Percentiles rank a stretch among this genome's conserved stretches.
phyloP scores from a whole-genome alignment of 2,888 invertebrate species.

The Flexamia atlantica region DNA sequence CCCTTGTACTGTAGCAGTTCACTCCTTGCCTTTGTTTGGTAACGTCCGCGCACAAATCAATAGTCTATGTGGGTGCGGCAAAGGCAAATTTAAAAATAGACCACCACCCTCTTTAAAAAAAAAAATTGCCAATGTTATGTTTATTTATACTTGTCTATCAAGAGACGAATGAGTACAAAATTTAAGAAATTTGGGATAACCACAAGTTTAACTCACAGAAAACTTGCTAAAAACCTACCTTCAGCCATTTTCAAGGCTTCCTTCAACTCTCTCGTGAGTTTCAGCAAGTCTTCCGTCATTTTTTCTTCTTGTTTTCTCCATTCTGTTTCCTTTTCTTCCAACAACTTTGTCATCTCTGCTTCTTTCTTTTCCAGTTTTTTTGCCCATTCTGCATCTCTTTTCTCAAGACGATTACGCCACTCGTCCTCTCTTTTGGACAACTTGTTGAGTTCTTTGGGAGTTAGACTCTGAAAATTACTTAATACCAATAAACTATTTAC shows the following conservation, averaged over 20 bases:
- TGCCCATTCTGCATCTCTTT: conserved; percentile 79
- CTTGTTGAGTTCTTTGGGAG: conserved; percentile 69
- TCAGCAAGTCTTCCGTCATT: conserved; percentile 71
- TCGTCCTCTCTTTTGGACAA: conserved; percentile 69
- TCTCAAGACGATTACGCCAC: conserved; percentile 73
- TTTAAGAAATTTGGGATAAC: no score
- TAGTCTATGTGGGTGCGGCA: no score
- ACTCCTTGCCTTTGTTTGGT: no score
- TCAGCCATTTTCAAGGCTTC: conserved; percentile 83
- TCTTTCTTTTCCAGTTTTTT: conserved; percentile 74
- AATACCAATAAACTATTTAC: no score
- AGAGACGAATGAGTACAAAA: neutral
- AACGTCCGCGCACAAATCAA: no score
- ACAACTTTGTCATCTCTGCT: conserved; percentile 74
- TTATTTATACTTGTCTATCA: no score
- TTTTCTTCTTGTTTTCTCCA: conserved; percentile 76
- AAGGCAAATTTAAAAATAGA: no score
- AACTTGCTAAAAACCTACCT: conserved; percentile 76
- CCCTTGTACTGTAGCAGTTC: no score
- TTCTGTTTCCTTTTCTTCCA: conserved; percentile 82
- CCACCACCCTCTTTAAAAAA: no score
- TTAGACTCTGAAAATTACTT: conserved; percentile 69
- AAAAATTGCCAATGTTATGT: no score
- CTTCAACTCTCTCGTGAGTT: conserved; percentile 74
- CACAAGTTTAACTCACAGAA: no score